Evolutionary conservation across 2,888 invertebrate genomes (phyloP).

Genomic region (Theretra japonica): DNA sequence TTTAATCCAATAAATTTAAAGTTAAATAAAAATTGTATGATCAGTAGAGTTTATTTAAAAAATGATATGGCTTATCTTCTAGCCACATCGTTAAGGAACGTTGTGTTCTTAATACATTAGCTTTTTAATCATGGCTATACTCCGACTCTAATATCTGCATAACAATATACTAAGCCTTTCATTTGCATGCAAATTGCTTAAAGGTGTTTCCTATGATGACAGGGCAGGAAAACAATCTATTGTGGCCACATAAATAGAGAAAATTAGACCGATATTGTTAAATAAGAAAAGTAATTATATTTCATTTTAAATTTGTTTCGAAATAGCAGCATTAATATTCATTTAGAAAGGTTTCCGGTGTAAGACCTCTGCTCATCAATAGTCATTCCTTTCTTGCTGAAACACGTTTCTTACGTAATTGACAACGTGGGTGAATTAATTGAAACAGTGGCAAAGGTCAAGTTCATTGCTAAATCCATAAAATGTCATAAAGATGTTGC

Average conservation of each 20-base stretch:
- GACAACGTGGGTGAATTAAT: not conserved
- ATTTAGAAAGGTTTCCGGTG: not conserved
- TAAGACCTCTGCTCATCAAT: not conserved
- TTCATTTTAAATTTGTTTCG: not conserved
- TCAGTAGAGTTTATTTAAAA: too few species aligned
- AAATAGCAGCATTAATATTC: not conserved
- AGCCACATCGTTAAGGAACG: too few species aligned
- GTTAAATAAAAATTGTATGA: too few species aligned
- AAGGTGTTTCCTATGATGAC: slow-evolving; percentile 3
- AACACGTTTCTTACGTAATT: not conserved
- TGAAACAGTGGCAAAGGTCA: not conserved
- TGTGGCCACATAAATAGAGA: not conserved
- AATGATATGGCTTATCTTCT: too few species aligned
- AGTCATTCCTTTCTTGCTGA: not conserved
- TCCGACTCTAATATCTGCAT: not conserved
- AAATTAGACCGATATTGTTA: not conserved
- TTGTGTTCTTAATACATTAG: too few species aligned
- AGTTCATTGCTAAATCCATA: not conserved
- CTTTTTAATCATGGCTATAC: not conserved
- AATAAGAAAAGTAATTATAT: not conserved
- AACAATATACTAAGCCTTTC: slow-evolving; percentile 8
- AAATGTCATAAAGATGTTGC: not conserved
- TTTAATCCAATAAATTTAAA: too few species aligned
- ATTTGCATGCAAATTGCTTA: slow-evolving; percentile 12
- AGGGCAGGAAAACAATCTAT: not conserved